A percentile compares a stretch with the other conserved stretches of the same genome.
These are phyloP conservation scores for Urocolius indicus DNA, from an alignment of 2,113 vertebrate species.

Conservation along the genomic window DNA sequence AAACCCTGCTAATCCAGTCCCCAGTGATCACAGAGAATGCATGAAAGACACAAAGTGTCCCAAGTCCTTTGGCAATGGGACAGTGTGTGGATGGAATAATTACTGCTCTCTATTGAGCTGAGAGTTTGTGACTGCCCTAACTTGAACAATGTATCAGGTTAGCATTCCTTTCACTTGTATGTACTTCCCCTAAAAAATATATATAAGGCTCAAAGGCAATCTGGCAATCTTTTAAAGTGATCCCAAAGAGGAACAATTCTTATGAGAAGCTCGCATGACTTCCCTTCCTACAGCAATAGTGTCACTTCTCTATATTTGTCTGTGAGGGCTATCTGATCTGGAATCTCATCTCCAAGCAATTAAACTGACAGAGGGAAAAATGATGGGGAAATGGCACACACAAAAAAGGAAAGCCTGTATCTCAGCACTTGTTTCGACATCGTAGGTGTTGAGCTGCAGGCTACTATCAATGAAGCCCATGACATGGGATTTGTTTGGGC, in stretches of 20 bases:
- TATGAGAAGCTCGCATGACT: neutral
- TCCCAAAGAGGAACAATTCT: neutral
- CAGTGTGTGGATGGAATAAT: neutral
- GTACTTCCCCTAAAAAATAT: neutral
- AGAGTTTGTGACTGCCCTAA: neutral
- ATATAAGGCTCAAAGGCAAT: neutral
- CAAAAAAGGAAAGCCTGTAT: neutral
- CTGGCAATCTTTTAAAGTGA: neutral
- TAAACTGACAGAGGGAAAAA: slow-evolving; percentile 20
- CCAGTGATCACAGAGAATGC: fast-evolving
- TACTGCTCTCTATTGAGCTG: neutral
- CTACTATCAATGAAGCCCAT: neutral
- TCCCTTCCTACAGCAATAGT: neutral
- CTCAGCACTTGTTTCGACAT: neutral
- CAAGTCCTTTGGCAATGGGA: neutral
- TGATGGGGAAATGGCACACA: neutral
- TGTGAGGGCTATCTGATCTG: neutral
- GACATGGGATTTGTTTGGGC: slow-evolving; percentile 13
- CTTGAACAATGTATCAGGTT: neutral
- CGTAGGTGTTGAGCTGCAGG: neutral
- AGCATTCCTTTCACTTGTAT: neutral
- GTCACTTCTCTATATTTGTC: neutral
- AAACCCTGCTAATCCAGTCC: neutral
- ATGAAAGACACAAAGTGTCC: neutral
- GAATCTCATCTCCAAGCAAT: slow-evolving; percentile 21